These are phyloP conservation scores for Phycodurus eques DNA, from an alignment of 2,113 vertebrate genomes.

Conservation along the genomic window DNA sequence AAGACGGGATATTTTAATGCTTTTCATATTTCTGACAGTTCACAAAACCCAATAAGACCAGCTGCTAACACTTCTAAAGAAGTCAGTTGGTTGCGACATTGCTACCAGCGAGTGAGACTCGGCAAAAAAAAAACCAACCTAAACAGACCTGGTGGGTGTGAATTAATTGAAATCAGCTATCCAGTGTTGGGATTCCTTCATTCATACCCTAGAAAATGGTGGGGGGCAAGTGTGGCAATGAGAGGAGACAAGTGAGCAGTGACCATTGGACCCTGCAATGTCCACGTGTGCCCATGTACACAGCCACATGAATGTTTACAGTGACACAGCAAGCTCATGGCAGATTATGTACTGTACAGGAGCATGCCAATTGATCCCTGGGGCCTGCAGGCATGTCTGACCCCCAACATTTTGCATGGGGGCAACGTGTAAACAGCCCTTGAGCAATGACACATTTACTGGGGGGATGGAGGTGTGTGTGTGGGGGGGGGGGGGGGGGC, in stretches of 20 bases:
- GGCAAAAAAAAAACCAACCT: slow-evolving; percentile 58
- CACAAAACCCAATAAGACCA: slow-evolving; percentile 9
- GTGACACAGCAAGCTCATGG: slow-evolving; percentile 39
- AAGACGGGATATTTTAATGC: no score
- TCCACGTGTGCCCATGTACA: slow-evolving; percentile 9
- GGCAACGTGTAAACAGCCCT: slow-evolving; percentile 46
- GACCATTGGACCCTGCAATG: slow-evolving; percentile 56
- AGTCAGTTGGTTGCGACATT: slow-evolving; percentile 28
- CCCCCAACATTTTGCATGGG: slow-evolving; percentile 68
- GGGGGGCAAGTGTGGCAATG: slow-evolving; percentile 39
- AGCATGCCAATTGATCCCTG: slow-evolving; percentile 73
- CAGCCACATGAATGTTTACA: slow-evolving; percentile 47
- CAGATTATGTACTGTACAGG: slow-evolving; percentile 50
- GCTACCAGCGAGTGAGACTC: slow-evolving; percentile 53
- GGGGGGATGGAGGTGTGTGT: no score
- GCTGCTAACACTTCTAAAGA: slow-evolving; percentile 20
- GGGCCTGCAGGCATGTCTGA: slow-evolving; percentile 75
- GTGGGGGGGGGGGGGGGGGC: no score
- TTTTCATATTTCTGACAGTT: no score
- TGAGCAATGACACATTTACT: slow-evolving; percentile 57
- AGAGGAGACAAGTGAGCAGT: slow-evolving; percentile 39
- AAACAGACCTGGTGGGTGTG: slow-evolving; percentile 91
- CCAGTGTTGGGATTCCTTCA: slow-evolving; percentile 85
- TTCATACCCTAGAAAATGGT: slow-evolving; percentile 77
- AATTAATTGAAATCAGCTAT: slow-evolving; percentile 99